Conservation (phyloP, 1,140 invertebrate genomes). For the Cotesia chilonis region DNA sequence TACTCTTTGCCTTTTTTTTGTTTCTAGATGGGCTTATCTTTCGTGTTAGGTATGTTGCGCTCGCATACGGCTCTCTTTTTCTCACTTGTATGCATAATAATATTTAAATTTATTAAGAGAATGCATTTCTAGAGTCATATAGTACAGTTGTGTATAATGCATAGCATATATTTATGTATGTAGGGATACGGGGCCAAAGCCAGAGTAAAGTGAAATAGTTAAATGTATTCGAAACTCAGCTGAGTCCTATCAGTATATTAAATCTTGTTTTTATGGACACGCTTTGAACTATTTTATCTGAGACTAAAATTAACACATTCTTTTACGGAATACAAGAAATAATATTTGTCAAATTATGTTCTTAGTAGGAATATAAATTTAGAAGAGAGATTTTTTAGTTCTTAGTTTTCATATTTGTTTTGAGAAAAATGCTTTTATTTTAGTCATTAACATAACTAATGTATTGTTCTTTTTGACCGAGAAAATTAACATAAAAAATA, state of each 20-base stretch:
- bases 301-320: not conserved
- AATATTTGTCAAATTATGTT: not conserved
- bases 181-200: no score
- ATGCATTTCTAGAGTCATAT: no score
- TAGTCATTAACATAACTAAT: no score
- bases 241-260: not conserved
- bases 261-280: conserved; percentile 1
- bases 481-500: no score
- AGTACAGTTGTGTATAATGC: no score
- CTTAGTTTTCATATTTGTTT: no score
- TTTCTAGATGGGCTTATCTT: not conserved
- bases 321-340: not conserved
- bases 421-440: no score
- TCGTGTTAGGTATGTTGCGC: no score
- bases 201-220: conserved; percentile 26
- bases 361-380: not conserved
- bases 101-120: not conserved
- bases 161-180: no score
- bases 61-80: not conserved
- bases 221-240: conserved; percentile 40
- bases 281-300: not conserved
- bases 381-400: not conserved
- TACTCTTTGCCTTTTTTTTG: not conserved
- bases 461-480: no score
- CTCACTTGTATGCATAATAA: conserved; percentile 10